These are phyloP conservation scores for Heliornis fulica DNA, from an alignment of 2,113 vertebrate species.

Conservation along the genomic window DNA sequence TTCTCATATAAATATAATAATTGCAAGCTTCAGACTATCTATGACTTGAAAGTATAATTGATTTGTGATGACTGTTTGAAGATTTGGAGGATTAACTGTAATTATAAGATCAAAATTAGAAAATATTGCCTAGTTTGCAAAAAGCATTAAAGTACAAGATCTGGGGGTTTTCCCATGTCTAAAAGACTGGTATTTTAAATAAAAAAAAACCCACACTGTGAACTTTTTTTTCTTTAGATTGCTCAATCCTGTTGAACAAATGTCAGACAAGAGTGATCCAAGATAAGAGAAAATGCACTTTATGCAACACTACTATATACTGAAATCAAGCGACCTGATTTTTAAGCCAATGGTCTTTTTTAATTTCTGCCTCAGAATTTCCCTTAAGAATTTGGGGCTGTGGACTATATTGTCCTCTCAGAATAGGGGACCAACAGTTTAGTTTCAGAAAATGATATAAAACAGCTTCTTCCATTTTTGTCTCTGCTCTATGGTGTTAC, in stretches of 20 bases:
- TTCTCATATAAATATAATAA: not conserved
- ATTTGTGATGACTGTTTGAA: not conserved
- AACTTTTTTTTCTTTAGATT: not conserved
- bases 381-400: not conserved
- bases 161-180: not conserved
- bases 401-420: not conserved
- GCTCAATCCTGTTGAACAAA: not conserved
- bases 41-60: not conserved
- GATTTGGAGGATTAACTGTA: not conserved
- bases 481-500: not conserved
- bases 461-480: not conserved
- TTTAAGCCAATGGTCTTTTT: not conserved
- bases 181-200: not conserved
- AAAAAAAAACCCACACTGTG: not conserved
- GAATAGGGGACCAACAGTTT: not conserved
- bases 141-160: not conserved
- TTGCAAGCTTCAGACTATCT: not conserved
- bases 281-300: not conserved
- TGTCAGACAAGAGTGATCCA: not conserved
- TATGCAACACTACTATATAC: not conserved
- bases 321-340: not conserved
- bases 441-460: not conserved
- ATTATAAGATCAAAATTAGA: not conserved
- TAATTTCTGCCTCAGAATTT: not conserved
- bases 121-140: not conserved